A percentile compares a stretch with the other conserved stretches of the same genome.
Evolutionary conservation across 2,797 vertebrate species (phyloP).

Genomic region (Ambastaia sidthimunki): DNA sequence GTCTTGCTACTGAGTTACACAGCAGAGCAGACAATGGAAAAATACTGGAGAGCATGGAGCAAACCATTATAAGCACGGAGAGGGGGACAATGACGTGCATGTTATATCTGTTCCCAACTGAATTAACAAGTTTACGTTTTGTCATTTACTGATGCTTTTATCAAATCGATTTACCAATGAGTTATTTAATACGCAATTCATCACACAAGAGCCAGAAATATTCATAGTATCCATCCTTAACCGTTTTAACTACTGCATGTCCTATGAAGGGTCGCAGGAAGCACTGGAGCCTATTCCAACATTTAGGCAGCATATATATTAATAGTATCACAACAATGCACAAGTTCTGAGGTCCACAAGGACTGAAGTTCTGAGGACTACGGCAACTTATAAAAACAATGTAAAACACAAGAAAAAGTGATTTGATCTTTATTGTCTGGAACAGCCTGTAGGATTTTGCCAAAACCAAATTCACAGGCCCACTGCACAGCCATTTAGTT

Average conservation of each 20-base stretch:
- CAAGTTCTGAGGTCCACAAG: not conserved
- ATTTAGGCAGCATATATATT: not conserved
- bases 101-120: too few species aligned
- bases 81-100: slow-evolving; percentile 3
- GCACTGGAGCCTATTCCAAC: too few species aligned
- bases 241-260: not conserved
- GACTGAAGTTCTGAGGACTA: not conserved
- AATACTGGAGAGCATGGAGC: slow-evolving; percentile 17
- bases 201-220: too few species aligned
- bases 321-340: not conserved
- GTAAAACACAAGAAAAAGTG: not conserved
- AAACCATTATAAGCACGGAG: slow-evolving; percentile 14
- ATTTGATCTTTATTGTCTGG: not conserved
- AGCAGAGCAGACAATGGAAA: slow-evolving; percentile 44
- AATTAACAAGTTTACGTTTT: too few species aligned
- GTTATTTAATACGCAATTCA: too few species aligned
- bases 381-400: not conserved
- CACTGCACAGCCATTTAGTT: not conserved
- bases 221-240: not conserved
- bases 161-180: too few species aligned
- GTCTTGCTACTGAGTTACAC: slow-evolving; percentile 2
- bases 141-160: too few species aligned
- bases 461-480: not conserved
- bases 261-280: not conserved
- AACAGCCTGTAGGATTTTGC: not conserved